Evolutionary conservation across 2,888 invertebrate genomes (phyloP), one percentile per base, ranked within the genome.

Genomic region (Flexamia atlantica): DNA sequence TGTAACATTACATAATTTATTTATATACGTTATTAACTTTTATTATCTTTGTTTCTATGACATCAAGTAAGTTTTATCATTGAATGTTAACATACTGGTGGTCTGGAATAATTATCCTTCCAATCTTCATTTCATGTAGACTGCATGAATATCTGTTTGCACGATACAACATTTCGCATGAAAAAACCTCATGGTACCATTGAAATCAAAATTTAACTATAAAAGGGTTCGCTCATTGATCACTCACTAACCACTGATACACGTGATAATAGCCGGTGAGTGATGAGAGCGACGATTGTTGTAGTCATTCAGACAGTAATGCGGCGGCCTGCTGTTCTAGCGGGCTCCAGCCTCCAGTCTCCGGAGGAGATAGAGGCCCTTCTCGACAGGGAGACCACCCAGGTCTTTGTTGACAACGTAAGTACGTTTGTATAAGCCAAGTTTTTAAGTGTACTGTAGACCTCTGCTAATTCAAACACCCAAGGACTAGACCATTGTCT

Each of bases 381-480:
- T 25, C 83, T 87, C 36, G 87, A 86, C 40, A 46, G 85, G 0
- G 85, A 86, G 76, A 86, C 86, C 70, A 84, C 85, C 17, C 85
- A 86, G 23, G 85, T 87, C 17, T 87, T 87, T 84, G 86, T 86
- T 0, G 86, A 86, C 36, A 84, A 87, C 84, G 87, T 87, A 83
- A 86, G 86, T 84, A 83, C 20, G 10, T 17, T n/a, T 36, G n/a
- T 46, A 20, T 79, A 36, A 36, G 36, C 9, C 9, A 9, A 36
- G 36, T 36, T 32, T 7, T 20, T 30, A 74, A 36, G 36, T 70
- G 23, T 70, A 10, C 10, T 57, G 20, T 57, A 7, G 3, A 57
- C 25, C 25, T n/a, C n/a, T n/a, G n/a, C n/a, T n/a, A n/a, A n/a
- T n/a, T n/a, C n/a, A n/a, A n/a, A n/a, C n/a, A n/a, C n/a, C n/a